Conservation (phyloP, 2,113 vertebrate species). For the Pachyramphus minor region DNA sequence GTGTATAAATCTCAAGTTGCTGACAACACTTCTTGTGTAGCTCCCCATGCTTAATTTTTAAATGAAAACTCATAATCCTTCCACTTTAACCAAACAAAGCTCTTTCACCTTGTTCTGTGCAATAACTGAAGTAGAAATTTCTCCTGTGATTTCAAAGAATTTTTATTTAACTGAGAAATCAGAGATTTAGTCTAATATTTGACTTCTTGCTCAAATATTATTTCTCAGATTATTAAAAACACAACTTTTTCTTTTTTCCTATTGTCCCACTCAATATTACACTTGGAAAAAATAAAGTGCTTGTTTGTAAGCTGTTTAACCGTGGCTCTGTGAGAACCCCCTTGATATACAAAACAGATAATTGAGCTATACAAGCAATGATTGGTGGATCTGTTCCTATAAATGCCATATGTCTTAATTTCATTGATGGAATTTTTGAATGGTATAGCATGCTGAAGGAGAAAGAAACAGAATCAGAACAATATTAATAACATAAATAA, state of each 20-base stretch:
- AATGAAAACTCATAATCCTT: neutral
- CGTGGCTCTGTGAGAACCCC: neutral
- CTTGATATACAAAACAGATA: neutral
- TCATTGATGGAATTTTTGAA: neutral
- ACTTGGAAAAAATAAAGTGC: neutral
- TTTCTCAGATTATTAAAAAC: neutral
- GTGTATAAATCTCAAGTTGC: accelerated
- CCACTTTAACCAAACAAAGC: neutral
- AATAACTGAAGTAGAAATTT: neutral
- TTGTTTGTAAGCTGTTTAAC: neutral
- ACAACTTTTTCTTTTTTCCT: neutral
- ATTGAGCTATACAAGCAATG: neutral
- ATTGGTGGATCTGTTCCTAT: neutral
- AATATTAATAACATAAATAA: neutral
- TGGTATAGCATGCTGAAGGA: neutral
- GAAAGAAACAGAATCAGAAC: neutral
- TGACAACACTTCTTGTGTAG: neutral
- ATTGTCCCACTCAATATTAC: neutral
- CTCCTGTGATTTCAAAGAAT: neutral
- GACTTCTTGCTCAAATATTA: neutral
- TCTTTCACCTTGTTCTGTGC: neutral
- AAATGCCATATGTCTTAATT: neutral
- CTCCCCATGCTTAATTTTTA: neutral
- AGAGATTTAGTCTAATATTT: neutral
- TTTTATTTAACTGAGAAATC: neutral